These are phyloP conservation scores for Merops nubicus DNA, from an alignment of 2,113 vertebrate genomes.

Conservation along the genomic window DNA sequence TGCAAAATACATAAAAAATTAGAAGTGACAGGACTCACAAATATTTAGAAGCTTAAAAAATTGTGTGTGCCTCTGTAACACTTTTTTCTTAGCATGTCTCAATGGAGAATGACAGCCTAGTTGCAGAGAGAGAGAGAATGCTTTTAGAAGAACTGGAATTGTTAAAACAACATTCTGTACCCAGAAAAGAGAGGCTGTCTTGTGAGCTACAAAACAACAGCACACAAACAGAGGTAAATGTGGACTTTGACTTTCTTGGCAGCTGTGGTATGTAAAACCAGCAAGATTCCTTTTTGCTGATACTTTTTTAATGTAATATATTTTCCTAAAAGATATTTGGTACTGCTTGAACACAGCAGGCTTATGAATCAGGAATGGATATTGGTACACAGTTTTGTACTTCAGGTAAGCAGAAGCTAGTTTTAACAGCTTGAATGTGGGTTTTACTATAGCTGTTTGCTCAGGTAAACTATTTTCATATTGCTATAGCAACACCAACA, in stretches of 20 bases:
- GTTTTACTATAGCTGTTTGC: background rate
- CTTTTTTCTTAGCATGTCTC: slow-evolving; percentile 74
- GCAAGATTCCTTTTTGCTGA: background rate
- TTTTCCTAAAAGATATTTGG: background rate
- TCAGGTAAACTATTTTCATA: slow-evolving; percentile 72
- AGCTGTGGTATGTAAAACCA: background rate
- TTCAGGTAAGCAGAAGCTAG: slow-evolving; percentile 35
- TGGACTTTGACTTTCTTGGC: slow-evolving; percentile 59
- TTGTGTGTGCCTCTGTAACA: slow-evolving; percentile 17
- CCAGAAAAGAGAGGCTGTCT: slow-evolving; percentile 65
- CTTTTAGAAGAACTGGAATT: slow-evolving; percentile 80
- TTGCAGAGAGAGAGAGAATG: slow-evolving; percentile 80
- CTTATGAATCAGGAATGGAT: slow-evolving; percentile 53
- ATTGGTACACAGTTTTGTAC: background rate
- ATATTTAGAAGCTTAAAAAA: slow-evolving; percentile 44
- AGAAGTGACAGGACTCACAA: background rate
- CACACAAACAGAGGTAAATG: slow-evolving; percentile 84
- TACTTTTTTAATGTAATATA: background rate
- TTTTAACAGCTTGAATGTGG: background rate
- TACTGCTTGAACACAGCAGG: background rate
- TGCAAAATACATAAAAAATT: background rate
- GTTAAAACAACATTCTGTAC: slow-evolving; percentile 66
- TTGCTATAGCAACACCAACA: slow-evolving; percentile 80
- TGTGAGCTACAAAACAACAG: slow-evolving; percentile 72
- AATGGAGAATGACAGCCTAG: slow-evolving; percentile 77